These are phyloP conservation scores for Takifugu ocellatus DNA, from an alignment of 2,797 vertebrate genomes.

Conservation along the genomic window DNA sequence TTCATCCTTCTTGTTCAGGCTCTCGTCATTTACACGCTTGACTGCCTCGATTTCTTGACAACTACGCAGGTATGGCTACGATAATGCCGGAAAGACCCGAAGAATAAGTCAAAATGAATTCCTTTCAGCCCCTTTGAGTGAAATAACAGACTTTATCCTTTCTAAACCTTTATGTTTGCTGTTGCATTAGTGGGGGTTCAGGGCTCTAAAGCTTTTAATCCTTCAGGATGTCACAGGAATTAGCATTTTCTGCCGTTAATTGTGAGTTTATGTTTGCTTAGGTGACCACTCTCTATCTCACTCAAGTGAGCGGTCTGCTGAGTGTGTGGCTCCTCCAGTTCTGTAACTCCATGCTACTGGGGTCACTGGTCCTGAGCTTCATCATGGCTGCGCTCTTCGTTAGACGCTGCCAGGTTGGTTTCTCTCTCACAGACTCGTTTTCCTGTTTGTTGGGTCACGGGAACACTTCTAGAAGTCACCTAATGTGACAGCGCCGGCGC, in stretches of 20 bases:
- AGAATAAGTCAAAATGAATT: too few species aligned
- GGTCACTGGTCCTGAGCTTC: constrained; percentile 92
- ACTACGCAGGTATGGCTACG: constrained; percentile 77
- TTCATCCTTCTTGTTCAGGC: constrained; percentile 94
- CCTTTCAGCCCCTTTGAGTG: neutral
- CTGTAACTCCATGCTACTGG: constrained; percentile 94
- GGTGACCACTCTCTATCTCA: constrained; percentile 83
- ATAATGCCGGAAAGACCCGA: neutral
- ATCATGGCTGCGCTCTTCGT: constrained; percentile 84
- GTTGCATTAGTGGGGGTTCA: neutral
- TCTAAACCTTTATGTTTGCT: neutral
- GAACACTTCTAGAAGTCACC: too few species aligned
- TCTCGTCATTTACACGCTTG: constrained; percentile 84
- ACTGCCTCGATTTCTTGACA: constrained; percentile 85
- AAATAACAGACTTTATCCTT: too few species aligned
- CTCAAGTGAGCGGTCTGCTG: constrained; percentile 83
- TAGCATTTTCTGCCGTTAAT: too few species aligned
- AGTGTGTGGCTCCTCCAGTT: constrained; percentile 94
- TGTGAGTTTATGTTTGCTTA: constrained; percentile 40
- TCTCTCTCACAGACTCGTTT: too few species aligned
- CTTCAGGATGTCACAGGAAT: too few species aligned
- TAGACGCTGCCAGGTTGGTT: constrained; percentile 84
- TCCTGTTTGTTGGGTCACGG: too few species aligned
- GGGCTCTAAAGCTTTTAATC: neutral
- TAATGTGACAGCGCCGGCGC: too few species aligned